These are phyloP conservation scores for Leuciscus waleckii DNA, from an alignment of 2,797 vertebrate species.

Conservation along the genomic window DNA sequence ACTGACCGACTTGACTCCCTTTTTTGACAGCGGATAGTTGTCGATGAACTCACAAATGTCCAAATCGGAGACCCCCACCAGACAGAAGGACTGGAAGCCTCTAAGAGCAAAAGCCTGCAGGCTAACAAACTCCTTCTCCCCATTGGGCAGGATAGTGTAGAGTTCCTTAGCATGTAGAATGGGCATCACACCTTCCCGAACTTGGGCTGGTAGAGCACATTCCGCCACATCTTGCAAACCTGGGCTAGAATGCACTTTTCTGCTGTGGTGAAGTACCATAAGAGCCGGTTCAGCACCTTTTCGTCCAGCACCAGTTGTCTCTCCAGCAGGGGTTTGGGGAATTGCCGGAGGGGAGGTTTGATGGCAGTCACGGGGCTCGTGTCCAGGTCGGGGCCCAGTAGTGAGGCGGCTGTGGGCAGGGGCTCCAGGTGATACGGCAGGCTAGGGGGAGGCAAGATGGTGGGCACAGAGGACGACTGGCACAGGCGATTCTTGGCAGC, in stretches of 20 bases:
- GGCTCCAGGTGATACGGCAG: slow-evolving; percentile 86
- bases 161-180: slow-evolving; percentile 98
- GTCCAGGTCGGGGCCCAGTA: slow-evolving; percentile 83
- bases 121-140: slow-evolving; percentile 97
- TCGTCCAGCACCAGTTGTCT: slow-evolving; percentile 92
- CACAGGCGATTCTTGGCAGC: slow-evolving; percentile 97
- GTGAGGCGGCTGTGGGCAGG: slow-evolving; percentile 83
- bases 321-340: slow-evolving; percentile 76
- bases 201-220: slow-evolving; percentile 96
- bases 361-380: slow-evolving; percentile 73
- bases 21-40: slow-evolving; percentile 98
- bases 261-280: slow-evolving; percentile 96
- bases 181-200: slow-evolving; percentile 94
- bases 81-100: slow-evolving; percentile 96
- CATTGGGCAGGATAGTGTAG: slow-evolving; percentile 87
- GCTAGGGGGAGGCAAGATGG: slow-evolving; percentile 85
- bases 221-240: slow-evolving; percentile 96
- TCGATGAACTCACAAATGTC: slow-evolving; percentile 99
- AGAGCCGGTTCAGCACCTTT: slow-evolving; percentile 94
- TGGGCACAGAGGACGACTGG: slow-evolving; percentile 92
- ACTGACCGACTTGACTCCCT: slow-evolving; percentile 96
- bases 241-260: slow-evolving; percentile 96
- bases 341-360: slow-evolving; percentile 80
- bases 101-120: slow-evolving; percentile 94
- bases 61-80: slow-evolving; percentile 96